Conservation (phyloP, 2,797 vertebrate genomes). For the Helicolenus hilgendorfi region DNA sequence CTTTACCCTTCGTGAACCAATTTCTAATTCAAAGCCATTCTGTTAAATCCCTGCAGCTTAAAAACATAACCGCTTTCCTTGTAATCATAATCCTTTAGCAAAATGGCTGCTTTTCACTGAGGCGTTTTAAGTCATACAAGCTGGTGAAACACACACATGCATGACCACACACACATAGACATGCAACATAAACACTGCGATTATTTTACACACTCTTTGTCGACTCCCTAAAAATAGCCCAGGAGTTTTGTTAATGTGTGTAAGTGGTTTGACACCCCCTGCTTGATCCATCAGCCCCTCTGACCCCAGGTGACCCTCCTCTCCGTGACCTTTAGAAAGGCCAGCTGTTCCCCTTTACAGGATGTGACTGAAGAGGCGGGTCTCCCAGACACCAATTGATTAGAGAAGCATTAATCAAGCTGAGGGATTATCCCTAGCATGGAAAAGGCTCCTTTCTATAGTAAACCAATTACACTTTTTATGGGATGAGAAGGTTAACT, state of each 20-base stretch:
- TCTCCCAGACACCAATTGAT: conserved; percentile 96
- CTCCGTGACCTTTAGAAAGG: conserved; percentile 95
- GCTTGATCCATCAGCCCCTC: conserved; percentile 93
- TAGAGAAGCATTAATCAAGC: conserved; percentile 97
- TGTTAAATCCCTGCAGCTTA: conserved; percentile 36
- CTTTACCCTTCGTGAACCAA: conserved; percentile 43
- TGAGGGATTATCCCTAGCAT: conserved; percentile 94
- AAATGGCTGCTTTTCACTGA: conserved; percentile 17
- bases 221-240: conserved; percentile 47
- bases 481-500: conserved; percentile 91
- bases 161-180: neutral
- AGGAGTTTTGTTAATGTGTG: conserved; percentile 69
- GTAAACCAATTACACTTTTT: conserved; percentile 93
- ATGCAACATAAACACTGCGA: conserved; percentile 38
- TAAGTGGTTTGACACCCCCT: conserved; percentile 81
- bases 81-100: conserved; percentile 29
- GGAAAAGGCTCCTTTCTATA: conserved; percentile 88
- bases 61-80: conserved; percentile 28
- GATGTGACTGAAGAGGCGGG: conserved; percentile 94
- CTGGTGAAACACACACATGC: conserved; percentile 1
- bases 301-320: conserved; percentile 92
- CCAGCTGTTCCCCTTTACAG: conserved; percentile 96
- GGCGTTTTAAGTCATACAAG: conserved; percentile 17
- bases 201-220: conserved; percentile 57
- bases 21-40: conserved; percentile 50